Base-by-base conservation (phyloP, 2,888 invertebrate species). In the Spodoptera picta region DNA sequence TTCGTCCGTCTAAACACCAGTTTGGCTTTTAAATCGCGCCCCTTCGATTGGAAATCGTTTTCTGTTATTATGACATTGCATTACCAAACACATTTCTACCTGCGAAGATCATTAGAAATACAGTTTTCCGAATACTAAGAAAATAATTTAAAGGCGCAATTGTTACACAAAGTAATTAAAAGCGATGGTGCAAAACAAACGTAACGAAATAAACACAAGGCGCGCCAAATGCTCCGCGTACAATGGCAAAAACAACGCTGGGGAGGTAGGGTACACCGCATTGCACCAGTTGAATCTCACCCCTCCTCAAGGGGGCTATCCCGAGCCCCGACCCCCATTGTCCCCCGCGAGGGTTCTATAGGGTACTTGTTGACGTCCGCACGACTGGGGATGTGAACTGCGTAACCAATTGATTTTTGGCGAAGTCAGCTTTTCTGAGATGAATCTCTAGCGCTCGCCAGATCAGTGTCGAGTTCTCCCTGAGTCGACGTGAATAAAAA, bases 241-340 rank as follows among this genome's bases (percentile, higher is more conserved):
- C 71, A 80, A 64, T 75, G 64, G 77, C 69, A 73, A 80, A 78
- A 80, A 79, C 74, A 76, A 78, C 64, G 57, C 62, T 50, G 48
- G 77, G 67, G 60, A 47, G 74, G 68, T 48, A 44, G 89, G 88
- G 87, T 85, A 87, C 91, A 90, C 91, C 93, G 94, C 94, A 94
- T 92, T 94, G 94, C 93, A 94, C 93, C 93, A 94, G 94, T 94
- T 94, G 94, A 94, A 93, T 93, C 91, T 92, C 91, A 84, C 90
- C 92, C 90, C 88, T 71, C 65, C 57, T 65, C 70, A 69, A 73
- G 68, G 71, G 72, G 60, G 54, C 67, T 59, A 60, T 64, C 66
- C 65, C 73, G 75, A 53, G 58, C 64, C 62, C 54, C 71, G 45
- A 27, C 11, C 68, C 80, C 53, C 49, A 24, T 64, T 48, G 4